phyloP scores from a whole-genome alignment of 1,140 invertebrate species.

The Gonatopus flavifemur region DNA sequence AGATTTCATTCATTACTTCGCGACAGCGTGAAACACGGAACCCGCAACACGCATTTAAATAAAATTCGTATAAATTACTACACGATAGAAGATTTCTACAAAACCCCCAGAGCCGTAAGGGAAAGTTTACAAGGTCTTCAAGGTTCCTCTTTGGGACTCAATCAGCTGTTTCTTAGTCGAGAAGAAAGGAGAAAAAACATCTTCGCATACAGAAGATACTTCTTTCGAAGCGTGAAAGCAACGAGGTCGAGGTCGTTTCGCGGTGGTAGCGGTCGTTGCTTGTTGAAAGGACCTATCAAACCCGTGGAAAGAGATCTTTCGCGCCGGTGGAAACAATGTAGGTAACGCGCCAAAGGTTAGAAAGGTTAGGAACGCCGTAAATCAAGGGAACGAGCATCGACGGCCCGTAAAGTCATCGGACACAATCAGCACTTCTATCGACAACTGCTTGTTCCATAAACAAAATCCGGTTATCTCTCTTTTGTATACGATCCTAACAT shows the following conservation, averaged over 20 bases:
- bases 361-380: slow-evolving; percentile 49
- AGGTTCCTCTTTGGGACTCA: too few species aligned
- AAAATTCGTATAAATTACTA: too few species aligned
- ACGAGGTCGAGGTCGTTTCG: slow-evolving; percentile 33
- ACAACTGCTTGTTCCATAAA: slow-evolving; percentile 52
- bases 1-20: too few species aligned
- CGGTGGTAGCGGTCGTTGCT: slow-evolving; percentile 14
- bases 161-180: too few species aligned
- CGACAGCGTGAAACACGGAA: too few species aligned
- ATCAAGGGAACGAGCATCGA: slow-evolving; percentile 52
- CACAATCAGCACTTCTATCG: slow-evolving; percentile 40
- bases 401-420: slow-evolving; percentile 50
- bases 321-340: slow-evolving; percentile 40
- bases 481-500: background rate
- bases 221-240: slow-evolving; percentile 13
- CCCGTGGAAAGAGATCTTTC: slow-evolving; percentile 30
- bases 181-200: too few species aligned
- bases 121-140: too few species aligned
- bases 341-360: slow-evolving; percentile 45
- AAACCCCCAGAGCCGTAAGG: too few species aligned
- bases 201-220: slow-evolving; percentile 9
- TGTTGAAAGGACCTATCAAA: too few species aligned
- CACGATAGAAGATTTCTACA: too few species aligned
- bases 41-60: too few species aligned
- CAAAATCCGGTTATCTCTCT: slow-evolving; percentile 38